Evolutionary conservation across 2,888 invertebrate genomes (phyloP).

Genomic region (Gibbula magus): DNA sequence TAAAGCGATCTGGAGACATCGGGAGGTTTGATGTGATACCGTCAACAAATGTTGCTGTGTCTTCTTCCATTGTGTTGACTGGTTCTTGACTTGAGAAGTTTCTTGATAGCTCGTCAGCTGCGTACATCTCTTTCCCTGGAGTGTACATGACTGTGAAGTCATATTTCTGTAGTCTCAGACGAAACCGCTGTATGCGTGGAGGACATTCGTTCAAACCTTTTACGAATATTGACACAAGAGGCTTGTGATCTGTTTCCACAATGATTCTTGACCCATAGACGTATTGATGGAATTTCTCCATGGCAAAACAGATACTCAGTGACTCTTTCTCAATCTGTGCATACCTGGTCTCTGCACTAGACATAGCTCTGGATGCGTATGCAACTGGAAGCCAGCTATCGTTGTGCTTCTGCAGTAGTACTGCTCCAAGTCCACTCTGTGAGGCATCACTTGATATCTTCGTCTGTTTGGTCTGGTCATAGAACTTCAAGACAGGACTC

Average conservation of each 20-base stretch:
- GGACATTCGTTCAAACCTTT: conserved; percentile 31
- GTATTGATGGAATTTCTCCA: conserved; percentile 28
- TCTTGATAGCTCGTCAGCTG: conserved; percentile 29
- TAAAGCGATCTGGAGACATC: no score
- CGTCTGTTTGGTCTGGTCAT: neutral
- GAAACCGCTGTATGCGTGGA: conserved; percentile 29
- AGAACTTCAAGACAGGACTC: conserved; percentile 16
- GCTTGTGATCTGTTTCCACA: conserved; percentile 35
- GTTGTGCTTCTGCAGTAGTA: conserved; percentile 28
- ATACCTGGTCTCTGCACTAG: conserved; percentile 34
- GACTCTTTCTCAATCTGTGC: conserved; percentile 32
- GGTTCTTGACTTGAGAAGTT: neutral
- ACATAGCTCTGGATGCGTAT: conserved; percentile 37
- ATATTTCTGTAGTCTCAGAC: conserved; percentile 32
- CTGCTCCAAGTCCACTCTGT: conserved; percentile 27
- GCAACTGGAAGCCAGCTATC: conserved; percentile 29
- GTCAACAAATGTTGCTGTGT: conserved; percentile 19
- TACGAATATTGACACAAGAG: conserved; percentile 23
- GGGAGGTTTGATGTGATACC: no score
- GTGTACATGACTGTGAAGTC: conserved; percentile 26
- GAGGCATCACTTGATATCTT: conserved; percentile 30
- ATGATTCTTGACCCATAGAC: conserved; percentile 24
- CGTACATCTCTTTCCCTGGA: conserved; percentile 28
- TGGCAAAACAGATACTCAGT: conserved; percentile 32
- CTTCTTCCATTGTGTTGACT: neutral